Evolutionary conservation across 2,113 vertebrate genomes (phyloP), one percentile per base, ranked within the genome.

Genomic region (Carollia perspicillata): DNA sequence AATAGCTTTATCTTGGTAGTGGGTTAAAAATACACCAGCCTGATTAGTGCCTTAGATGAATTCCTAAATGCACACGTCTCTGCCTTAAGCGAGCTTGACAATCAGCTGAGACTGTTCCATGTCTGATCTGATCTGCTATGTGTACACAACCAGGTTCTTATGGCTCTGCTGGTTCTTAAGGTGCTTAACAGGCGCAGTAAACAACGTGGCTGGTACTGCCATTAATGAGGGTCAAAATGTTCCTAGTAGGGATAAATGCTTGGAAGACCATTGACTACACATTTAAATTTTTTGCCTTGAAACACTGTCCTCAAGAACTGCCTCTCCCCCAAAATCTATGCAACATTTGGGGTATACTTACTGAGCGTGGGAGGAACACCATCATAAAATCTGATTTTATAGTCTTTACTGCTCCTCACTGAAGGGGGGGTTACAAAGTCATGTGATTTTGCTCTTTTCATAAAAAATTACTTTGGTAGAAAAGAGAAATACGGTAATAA

Each of bases 341-440:
- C 40, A 89, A 26, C 23, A 89, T 49, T 28, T 74, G 66, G 44
- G 13, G 17, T 68, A 5, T 51, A 69, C 28, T 84, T 66, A 77
- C 80, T 22, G 65, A 58, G 20, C 2, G 2, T 55, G 28, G 35
- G n/a, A 78, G 49, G 58, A 30, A 94, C 26, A 0, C 77, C 10
- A 63, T 79, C 75, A 74, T 47, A 87, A 93, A 87, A 84, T 44
- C 30, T 90, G 77, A 92, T 53, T 93, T 60, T 84, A n/a, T 63
- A 69, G 42, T 90, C 58, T 75, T 66, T 63, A 63, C 17, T 83
- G 79, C 16, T 94, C 37, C 51, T 91, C 40, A 65, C 16, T 74
- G 17, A 65, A 86, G 17, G 10, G 11, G 11, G 14, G 26, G 17
- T 81, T 53, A 93, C 13, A 72, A 94, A 97, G 77, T 30, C 80